These are phyloP conservation scores for Molorchus minor DNA, from an alignment of 2,888 invertebrate genomes.

Conservation along the genomic window DNA sequence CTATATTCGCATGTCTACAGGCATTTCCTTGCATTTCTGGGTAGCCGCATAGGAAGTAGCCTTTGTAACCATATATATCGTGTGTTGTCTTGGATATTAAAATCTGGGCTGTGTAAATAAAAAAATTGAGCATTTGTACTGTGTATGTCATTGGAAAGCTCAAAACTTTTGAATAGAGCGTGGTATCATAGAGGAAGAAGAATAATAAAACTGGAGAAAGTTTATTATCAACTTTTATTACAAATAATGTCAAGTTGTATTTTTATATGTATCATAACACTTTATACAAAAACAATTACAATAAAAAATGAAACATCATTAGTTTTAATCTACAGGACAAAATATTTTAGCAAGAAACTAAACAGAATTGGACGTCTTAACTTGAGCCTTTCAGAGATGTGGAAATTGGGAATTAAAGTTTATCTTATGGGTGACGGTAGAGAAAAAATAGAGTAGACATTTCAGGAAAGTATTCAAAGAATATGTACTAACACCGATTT, in stretches of 20 bases:
- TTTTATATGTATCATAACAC: constrained; percentile 15
- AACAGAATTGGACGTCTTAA: constrained; percentile 10
- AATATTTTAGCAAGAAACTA: constrained; percentile 6
- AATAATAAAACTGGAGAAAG: too few relatives aligned
- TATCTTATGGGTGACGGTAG: background rate
- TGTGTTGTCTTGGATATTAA: too few relatives aligned
- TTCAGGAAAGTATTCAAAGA: background rate
- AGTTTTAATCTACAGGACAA: constrained; percentile 12
- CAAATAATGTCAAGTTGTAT: constrained; percentile 19
- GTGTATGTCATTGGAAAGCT: too few relatives aligned
- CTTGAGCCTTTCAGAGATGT: constrained; percentile 11
- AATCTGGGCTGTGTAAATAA: too few relatives aligned
- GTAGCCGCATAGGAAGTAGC: too few relatives aligned
- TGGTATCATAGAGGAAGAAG: too few relatives aligned
- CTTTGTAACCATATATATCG: too few relatives aligned
- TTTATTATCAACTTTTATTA: constrained; percentile 14
- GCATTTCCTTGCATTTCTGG: too few relatives aligned
- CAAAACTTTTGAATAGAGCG: too few relatives aligned
- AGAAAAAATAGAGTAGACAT: background rate
- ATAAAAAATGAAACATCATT: constrained; percentile 18
- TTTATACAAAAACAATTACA: constrained; percentile 25
- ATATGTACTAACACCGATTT: constrained; percentile 12
- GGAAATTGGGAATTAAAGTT: background rate
- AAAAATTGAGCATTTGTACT: too few relatives aligned
- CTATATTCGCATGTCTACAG: too few relatives aligned